Conservation (phyloP, 2,888 invertebrate genomes). For the Drosophila ezoana region DNA sequence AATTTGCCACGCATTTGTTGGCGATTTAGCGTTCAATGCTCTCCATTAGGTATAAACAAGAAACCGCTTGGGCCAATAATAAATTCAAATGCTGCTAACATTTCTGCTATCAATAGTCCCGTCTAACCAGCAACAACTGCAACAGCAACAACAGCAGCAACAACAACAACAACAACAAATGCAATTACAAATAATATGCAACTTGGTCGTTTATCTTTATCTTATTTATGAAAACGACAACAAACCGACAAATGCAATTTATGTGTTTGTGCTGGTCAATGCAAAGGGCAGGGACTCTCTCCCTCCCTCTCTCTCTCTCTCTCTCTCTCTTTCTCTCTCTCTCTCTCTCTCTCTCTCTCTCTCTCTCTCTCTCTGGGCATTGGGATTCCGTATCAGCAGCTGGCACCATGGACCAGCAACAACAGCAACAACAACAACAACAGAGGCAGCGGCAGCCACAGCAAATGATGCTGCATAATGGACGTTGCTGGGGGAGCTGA, state of each 20-base stretch:
- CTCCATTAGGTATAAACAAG: constrained; percentile 66
- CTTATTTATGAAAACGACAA: constrained; percentile 84
- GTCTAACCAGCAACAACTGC: constrained; percentile 50
- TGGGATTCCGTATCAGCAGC: constrained; percentile 63
- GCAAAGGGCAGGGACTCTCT: constrained; percentile 63
- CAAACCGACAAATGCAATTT: constrained; percentile 84
- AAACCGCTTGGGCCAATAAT: constrained; percentile 69
- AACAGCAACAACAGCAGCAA: constrained; percentile 36
- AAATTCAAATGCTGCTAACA: constrained; percentile 77
- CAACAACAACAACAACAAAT: constrained; percentile 69
- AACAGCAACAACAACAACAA: constrained; percentile 22
- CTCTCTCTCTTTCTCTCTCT: constrained; percentile 9
- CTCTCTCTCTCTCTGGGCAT: constrained; percentile 16
- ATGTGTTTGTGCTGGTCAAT: constrained; percentile 80
- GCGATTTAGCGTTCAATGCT: constrained; percentile 58
- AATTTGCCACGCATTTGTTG: constrained; percentile 58
- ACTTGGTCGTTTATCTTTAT: constrained; percentile 83
- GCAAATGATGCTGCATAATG: constrained; percentile 79
- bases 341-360: constrained; percentile 9
- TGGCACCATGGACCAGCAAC: constrained; percentile 39
- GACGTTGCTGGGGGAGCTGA: constrained; percentile 50
- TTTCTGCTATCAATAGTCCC: constrained; percentile 70
- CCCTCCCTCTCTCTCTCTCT: not conserved
- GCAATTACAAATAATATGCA: constrained; percentile 84
- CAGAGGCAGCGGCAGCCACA: constrained; percentile 36